Percentiles rank a stretch among this genome's conserved stretches.
phyloP scores from a whole-genome alignment of 2,888 invertebrate species.

The Oligia latruncula region DNA sequence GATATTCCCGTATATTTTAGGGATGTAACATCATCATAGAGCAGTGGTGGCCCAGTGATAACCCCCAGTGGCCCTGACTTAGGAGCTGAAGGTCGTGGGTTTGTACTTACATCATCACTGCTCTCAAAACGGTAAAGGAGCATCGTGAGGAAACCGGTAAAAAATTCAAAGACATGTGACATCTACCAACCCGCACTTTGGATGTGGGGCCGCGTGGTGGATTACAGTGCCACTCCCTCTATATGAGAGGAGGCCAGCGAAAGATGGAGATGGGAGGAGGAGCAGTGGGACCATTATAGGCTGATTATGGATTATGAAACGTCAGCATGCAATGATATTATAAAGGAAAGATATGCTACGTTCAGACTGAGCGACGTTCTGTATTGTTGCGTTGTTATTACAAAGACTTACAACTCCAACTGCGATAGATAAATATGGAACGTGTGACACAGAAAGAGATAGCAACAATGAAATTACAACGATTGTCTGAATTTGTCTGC shows the following conservation, averaged over 20 bases:
- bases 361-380: too few relatives aligned
- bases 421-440: too few relatives aligned
- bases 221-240: background rate
- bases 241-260: background rate
- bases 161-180: background rate
- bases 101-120: background rate
- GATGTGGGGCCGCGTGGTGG: background rate
- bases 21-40: background rate
- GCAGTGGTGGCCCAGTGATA: background rate
- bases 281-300: background rate
- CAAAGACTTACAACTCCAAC: too few relatives aligned
- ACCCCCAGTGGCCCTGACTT: background rate
- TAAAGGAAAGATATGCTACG: too few relatives aligned
- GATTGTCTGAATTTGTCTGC: too few relatives aligned
- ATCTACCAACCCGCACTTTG: background rate
- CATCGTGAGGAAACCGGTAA: background rate
- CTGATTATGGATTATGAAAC: background rate
- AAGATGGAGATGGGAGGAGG: too few relatives aligned
- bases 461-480: too few relatives aligned
- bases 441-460: too few relatives aligned
- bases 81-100: background rate
- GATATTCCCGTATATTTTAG: conserved; percentile 24
- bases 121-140: too few relatives aligned
- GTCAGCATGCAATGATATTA: background rate
- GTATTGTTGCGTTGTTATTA: too few relatives aligned